Evolutionary conservation across 2,113 vertebrate genomes (phyloP), one percentile per base, ranked within the genome.

Genomic region (Gallinago paraguaiae): DNA sequence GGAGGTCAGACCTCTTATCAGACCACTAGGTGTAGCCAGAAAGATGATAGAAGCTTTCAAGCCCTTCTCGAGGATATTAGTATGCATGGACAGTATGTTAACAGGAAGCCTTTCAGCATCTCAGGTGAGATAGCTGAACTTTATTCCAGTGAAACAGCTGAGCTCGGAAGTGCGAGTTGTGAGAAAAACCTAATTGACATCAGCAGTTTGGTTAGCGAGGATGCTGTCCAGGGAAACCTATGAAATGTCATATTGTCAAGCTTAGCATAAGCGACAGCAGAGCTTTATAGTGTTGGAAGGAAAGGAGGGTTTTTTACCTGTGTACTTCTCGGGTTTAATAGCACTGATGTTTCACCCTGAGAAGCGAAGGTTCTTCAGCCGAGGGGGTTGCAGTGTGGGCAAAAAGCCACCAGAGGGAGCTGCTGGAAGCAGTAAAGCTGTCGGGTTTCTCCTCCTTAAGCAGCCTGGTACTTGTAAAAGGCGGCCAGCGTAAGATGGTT

Each of bases 331-430:
- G 39, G 27, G 6, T 90, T 90, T 64, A 23, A 14, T 3, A 19
- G 3, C 43, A 10, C 3, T 2, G 68, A 59, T 18, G 28, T 56
- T 88, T n/a, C 25, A 41, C 4, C 7, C 3, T 0, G 27, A 75
- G 35, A 46, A 82, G 50, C 37, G 5, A 3, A 22, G 27, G 41
- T 43, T 43, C 41, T 43, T 43, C 41, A 43, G 15, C 5, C 12
- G n/a, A 90, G 35, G 51, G 45, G 51, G 74, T 3, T 69, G 92
- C 39, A 77, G 22, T 87, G 84, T 4, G 68, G 19, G 93, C 31
- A 51, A 56, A 76, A 14, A 3, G 57, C 92, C 96, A 91, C 95
- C 9, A 84, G 97, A 95, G 97, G 95, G 95, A 61, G 95, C 35
- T 56, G 41, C 17, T 23, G 85, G 84, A 81, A 96, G 89, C 64